Evolutionary conservation across 2,888 invertebrate genomes (phyloP).

Genomic region (Cephus runcator): DNA sequence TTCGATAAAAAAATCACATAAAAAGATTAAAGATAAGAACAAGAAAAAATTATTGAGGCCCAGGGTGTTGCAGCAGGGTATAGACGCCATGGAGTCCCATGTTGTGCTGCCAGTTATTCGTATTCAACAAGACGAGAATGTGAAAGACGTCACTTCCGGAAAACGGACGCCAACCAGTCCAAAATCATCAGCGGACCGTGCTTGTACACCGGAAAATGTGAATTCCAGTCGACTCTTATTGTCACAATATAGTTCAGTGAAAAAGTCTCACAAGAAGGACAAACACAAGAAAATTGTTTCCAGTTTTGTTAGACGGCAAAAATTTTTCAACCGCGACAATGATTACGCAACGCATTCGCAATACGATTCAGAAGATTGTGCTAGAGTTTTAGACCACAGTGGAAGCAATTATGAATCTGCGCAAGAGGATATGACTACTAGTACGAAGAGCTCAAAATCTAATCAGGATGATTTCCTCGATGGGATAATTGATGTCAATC

Average conservation of each 20-base stretch:
- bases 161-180: background rate
- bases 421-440: background rate
- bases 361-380: background rate
- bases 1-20: constrained; percentile 58
- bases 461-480: background rate
- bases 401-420: background rate
- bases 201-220: constrained; percentile 52
- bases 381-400: background rate
- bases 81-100: background rate
- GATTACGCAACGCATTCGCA: constrained; percentile 8
- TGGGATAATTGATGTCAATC: background rate
- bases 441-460: background rate
- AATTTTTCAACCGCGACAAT: constrained; percentile 31
- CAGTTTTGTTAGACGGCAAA: constrained; percentile 37
- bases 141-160: background rate
- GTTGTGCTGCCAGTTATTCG: background rate
- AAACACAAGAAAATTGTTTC: constrained; percentile 48
- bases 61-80: constrained; percentile 18
- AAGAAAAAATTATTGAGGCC: constrained; percentile 42
- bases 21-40: constrained; percentile 50
- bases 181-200: constrained; percentile 31
- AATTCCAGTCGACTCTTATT: constrained; percentile 55
- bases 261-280: constrained; percentile 55
- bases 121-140: background rate
- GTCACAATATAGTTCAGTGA: constrained; percentile 50